Base-by-base conservation (phyloP, 2,888 invertebrate genomes). In the Cosmopolites sordidus region DNA sequence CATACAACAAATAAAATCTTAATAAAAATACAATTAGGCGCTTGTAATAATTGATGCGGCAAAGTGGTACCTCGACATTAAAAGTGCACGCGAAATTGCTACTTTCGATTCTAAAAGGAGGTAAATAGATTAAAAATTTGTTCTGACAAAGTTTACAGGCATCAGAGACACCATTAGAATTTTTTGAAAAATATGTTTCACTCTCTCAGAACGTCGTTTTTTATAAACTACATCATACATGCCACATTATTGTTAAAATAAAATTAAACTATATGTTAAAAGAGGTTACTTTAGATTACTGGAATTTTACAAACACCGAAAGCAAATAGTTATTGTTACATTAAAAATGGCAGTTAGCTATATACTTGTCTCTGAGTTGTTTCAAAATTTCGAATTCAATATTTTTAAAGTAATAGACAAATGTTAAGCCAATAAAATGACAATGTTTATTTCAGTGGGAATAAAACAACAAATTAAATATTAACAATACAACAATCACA, bases 291-390 rank as follows among this genome's bases (percentile, higher is more conserved):
- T 22, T 12, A n/a, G 3, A 12, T 40, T 48, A 48, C 42, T 37
- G 43, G 46, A 47, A 52, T 47, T 47, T 43, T 33, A 55, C 48
- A 51, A 55, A 55, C 55, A 55, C 51, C 55, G 22, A 55, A 55
- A 55, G 55, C 55, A 50, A 43, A 50, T 51, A 47, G 46, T 55
- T 55, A 51, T 47, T 50, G 49, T 50, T 50, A 50, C 49, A 38
- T 43, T 33, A 33, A 43, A 51, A 51, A 51, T 55, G 55, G 55
- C 55, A 55, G 51, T 55, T 48, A 50, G 29, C 45, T 54, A 49
- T 47, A 48, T 47, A 49, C 54, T 33, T 45, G 30, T 27, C 29
- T 33, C 33, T 33, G 11, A n/a, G 11, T 33, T 33, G 12, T 33
- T 27, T 9, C 27, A 27, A 27, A 27, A 27, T 27, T 27, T 6